These are phyloP conservation scores for Copidosoma floridanum DNA, from an alignment of 1,140 invertebrate species.

Conservation along the genomic window DNA sequence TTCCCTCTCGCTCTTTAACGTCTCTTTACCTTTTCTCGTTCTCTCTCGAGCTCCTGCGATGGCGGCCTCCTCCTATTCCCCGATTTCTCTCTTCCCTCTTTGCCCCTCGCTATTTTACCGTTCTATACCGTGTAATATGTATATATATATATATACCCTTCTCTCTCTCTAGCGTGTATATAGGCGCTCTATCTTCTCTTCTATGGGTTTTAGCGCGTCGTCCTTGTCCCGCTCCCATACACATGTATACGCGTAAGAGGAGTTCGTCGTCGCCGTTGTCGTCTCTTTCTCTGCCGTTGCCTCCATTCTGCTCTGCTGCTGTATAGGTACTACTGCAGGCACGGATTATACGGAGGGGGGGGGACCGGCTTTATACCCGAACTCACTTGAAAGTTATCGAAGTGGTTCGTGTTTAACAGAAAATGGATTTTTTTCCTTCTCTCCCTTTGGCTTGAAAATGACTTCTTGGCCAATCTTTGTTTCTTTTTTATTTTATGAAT, in stretches of 20 bases:
- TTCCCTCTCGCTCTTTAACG: no score
- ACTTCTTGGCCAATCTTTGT: no score
- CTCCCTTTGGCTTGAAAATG: no score
- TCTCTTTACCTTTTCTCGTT: slow-evolving; percentile 24
- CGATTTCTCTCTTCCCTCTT: no score
- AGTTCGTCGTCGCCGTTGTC: no score
- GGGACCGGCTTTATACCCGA: not conserved
- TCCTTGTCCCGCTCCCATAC: no score
- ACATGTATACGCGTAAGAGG: no score
- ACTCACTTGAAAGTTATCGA: slow-evolving; percentile 19
- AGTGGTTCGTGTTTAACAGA: not conserved
- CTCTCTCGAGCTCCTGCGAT: slow-evolving; percentile 9
- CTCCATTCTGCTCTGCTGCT: no score
- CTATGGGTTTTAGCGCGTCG: no score
- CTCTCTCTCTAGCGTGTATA: not conserved
- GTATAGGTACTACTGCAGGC: no score
- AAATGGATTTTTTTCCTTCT: not conserved
- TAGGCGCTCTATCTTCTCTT: no score
- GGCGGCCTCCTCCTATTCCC: slow-evolving; percentile 12
- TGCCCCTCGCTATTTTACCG: not conserved
- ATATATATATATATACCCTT: not conserved
- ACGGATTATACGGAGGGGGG: slow-evolving; percentile 18
- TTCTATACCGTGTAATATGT: slow-evolving; percentile 3
- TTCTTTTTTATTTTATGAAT: no score
- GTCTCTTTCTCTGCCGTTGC: slow-evolving; percentile 22